phyloP scores from a whole-genome alignment of 2,888 invertebrate genomes.

The Rhaphigaster nebulosa region DNA sequence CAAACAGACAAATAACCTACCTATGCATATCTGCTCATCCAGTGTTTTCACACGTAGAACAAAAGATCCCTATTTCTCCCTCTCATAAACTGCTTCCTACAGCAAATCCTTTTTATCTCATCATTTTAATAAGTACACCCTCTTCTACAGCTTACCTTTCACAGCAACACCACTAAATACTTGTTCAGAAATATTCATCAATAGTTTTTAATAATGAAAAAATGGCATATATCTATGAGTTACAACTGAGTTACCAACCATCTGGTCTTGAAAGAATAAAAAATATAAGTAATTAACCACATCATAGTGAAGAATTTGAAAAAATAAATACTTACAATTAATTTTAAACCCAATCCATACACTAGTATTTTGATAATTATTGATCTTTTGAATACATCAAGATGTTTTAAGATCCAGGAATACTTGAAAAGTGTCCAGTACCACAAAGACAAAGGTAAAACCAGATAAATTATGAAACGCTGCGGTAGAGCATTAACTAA shows the following conservation, averaged over 20 bases:
- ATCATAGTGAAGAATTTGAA: background rate
- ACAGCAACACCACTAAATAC: background rate
- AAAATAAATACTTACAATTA: slow-evolving; percentile 27
- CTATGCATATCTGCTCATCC: no score
- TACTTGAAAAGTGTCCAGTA: slow-evolving; percentile 18
- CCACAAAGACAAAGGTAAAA: slow-evolving; percentile 48
- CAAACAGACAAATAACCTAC: no score
- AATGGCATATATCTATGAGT: background rate
- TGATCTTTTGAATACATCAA: background rate
- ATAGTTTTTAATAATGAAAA: background rate
- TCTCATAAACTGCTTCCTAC: no score
- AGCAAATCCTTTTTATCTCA: background rate
- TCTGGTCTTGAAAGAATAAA: background rate
- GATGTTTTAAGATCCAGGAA: background rate
- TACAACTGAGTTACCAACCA: background rate
- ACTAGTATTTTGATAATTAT: background rate
- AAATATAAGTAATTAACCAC: background rate
- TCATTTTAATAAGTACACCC: background rate
- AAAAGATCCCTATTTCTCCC: no score
- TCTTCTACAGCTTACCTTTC: no score
- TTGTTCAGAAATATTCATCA: background rate
- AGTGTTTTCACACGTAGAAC: no score
- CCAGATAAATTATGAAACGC: background rate
- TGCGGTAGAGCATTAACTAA: slow-evolving; percentile 32
- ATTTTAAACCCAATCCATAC: slow-evolving; percentile 1